Evolutionary conservation across 2,888 invertebrate species (phyloP).

Genomic region (Meloe dianella): DNA sequence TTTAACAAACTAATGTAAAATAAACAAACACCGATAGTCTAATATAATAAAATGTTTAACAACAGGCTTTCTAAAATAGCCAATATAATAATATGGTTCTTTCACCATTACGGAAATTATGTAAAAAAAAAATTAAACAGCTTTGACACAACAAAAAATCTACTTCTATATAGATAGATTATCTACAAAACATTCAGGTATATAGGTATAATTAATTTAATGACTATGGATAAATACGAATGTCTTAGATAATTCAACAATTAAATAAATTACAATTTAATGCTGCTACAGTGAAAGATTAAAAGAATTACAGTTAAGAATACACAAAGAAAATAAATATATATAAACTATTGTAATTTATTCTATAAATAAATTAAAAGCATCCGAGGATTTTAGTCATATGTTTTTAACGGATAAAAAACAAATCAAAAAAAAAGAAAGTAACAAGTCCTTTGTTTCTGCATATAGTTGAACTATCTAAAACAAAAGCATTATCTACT

Average conservation of each 20-base stretch:
- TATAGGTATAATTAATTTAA: too few relatives aligned
- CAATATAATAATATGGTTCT: too few relatives aligned
- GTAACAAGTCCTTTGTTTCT: constrained; percentile 1
- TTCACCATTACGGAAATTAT: too few relatives aligned
- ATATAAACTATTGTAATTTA: background rate
- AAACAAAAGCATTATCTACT: background rate
- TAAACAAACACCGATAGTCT: background rate
- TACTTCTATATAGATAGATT: too few relatives aligned
- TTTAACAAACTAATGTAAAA: background rate
- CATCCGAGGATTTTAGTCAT: background rate
- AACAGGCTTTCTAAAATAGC: too few relatives aligned
- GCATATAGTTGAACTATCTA: background rate
- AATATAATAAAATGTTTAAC: too few relatives aligned
- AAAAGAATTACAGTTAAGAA: background rate
- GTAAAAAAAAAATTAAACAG: too few relatives aligned
- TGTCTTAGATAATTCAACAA: background rate
- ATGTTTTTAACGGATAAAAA: background rate
- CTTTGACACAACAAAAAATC: too few relatives aligned
- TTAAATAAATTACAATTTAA: background rate
- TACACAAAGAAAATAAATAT: too few relatives aligned
- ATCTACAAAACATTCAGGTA: too few relatives aligned
- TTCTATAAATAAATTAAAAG: background rate
- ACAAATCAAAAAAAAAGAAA: background rate
- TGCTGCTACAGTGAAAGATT: background rate
- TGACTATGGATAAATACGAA: background rate